Evolutionary conservation across 2,797 vertebrate genomes (phyloP), one percentile per base, ranked within the genome.

Genomic region (Sarcoramphus papa): DNA sequence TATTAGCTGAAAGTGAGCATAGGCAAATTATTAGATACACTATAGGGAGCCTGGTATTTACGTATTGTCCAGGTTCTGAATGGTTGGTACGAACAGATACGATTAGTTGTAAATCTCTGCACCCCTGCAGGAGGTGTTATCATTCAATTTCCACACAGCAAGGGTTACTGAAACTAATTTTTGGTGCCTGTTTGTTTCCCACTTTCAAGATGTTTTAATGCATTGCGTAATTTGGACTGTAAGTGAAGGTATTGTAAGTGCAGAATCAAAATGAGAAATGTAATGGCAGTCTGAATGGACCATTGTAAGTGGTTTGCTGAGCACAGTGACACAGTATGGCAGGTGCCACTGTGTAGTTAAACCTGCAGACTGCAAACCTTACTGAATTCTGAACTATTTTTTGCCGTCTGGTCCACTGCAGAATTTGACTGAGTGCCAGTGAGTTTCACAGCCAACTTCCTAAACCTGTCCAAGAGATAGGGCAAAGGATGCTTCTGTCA

Each of bases 131-230:
- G 51, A 43, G 57, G 64, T 94, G 79, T 96, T 87, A 85, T 83
- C 86, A 73, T 97, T 97, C 94, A 89, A 95, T 98, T 98, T 97
- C 94, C 92, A 85, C 96, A 84, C 84, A 95, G 96, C 92, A 78
- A 92, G 97, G 53, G 70, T 94, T 96, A 93, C 77, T 50, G 79
- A 94, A 97, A 86, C 87, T 97, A 93, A 97, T 97, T 97, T 96
- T 96, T 80, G 79, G 86, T 79, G 79, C 40, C 57, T 85, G 30
- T 90, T 96, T 91, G 50, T 67, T 89, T 97, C 78, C 70, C 78
- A 78, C 84, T 96, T 95, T 48, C 60, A 83, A 82, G 72, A 82
- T 69, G 78, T 77, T 96, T 90, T 88, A 84, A 92, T 93, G 47
- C 41, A 67, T 95, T 97, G 74, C 85, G 70, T 96, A 94, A 94